Conservation (phyloP, 35 echinoderm and acorn worm species). For the Lytechinus pictus region DNA sequence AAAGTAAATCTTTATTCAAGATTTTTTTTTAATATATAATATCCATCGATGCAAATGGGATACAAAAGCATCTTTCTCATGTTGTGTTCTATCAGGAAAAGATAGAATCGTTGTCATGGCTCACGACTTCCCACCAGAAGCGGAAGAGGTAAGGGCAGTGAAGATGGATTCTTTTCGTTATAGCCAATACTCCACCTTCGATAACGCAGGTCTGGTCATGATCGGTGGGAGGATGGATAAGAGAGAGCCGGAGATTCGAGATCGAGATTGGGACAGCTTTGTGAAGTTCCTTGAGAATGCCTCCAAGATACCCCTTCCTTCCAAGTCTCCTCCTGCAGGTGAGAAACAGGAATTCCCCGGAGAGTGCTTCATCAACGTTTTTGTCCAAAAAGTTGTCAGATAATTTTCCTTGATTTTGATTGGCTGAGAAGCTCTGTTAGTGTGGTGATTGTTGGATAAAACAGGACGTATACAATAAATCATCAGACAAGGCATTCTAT, state of each 20-base stretch:
- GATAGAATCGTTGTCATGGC: slow-evolving; percentile 1
- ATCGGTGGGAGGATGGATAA: background rate
- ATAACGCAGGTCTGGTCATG: background rate
- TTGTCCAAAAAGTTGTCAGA: too few species aligned
- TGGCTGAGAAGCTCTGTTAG: too few species aligned
- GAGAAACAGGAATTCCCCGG: too few species aligned
- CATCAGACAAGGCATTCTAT: too few species aligned
- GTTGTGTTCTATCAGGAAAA: background rate
- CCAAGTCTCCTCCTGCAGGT: background rate
- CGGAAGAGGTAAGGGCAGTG: background rate
- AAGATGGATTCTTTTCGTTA: background rate
- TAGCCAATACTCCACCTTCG: background rate
- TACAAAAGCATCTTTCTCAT: background rate
- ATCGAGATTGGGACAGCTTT: background rate
- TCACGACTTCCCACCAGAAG: background rate
- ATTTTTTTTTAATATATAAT: too few species aligned
- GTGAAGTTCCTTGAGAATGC: background rate
- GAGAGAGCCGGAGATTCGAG: background rate
- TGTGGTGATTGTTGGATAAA: too few species aligned
- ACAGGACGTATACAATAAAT: too few species aligned
- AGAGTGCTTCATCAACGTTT: too few species aligned
- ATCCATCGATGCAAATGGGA: too few species aligned
- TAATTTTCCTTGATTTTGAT: too few species aligned
- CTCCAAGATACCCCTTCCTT: background rate
- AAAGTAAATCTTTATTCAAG: background rate